These are phyloP conservation scores for Taphrorychus bicolor DNA, from an alignment of 2,888 invertebrate genomes.

Conservation along the genomic window DNA sequence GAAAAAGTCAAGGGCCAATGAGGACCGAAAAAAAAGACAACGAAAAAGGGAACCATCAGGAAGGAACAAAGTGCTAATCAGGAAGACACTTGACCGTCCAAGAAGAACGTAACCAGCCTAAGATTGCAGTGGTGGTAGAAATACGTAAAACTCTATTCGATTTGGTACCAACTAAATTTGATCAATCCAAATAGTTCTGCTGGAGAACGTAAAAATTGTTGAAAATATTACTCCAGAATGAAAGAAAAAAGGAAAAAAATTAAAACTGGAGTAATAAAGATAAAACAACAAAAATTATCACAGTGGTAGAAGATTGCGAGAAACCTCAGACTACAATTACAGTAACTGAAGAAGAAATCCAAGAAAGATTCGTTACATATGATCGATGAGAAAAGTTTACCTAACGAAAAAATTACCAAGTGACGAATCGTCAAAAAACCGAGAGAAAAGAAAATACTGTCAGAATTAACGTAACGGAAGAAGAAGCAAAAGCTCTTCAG, in stretches of 20 bases:
- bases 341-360: constrained; percentile 50
- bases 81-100: constrained; percentile 50
- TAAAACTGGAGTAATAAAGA: constrained; percentile 56
- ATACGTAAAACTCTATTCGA: constrained; percentile 41
- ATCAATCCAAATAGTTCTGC: constrained; percentile 31
- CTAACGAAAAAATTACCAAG: constrained; percentile 43
- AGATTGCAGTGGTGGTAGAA: constrained; percentile 44
- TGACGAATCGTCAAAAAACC: constrained; percentile 53
- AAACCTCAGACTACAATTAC: constrained; percentile 57
- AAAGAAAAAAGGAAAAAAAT: constrained; percentile 51
- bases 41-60: constrained; percentile 32
- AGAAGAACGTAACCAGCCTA: constrained; percentile 49
- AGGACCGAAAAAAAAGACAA: constrained; percentile 40
- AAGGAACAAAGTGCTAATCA: constrained; percentile 14
- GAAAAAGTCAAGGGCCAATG: constrained; percentile 24
- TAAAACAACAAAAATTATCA: constrained; percentile 51
- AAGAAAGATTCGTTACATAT: constrained; percentile 43
- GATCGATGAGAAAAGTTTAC: constrained; percentile 51
- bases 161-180: constrained; percentile 33
- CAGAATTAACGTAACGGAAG: constrained; percentile 55
- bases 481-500: constrained; percentile 57
- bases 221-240: constrained; percentile 45
- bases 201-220: constrained; percentile 48
- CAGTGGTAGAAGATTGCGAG: constrained; percentile 56
- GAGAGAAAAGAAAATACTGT: constrained; percentile 58